A percentile compares a stretch with the other conserved stretches of the same genome.
These are phyloP conservation scores for Eidolon helvum DNA, from an alignment of 2,113 vertebrate species.

Conservation along the genomic window DNA sequence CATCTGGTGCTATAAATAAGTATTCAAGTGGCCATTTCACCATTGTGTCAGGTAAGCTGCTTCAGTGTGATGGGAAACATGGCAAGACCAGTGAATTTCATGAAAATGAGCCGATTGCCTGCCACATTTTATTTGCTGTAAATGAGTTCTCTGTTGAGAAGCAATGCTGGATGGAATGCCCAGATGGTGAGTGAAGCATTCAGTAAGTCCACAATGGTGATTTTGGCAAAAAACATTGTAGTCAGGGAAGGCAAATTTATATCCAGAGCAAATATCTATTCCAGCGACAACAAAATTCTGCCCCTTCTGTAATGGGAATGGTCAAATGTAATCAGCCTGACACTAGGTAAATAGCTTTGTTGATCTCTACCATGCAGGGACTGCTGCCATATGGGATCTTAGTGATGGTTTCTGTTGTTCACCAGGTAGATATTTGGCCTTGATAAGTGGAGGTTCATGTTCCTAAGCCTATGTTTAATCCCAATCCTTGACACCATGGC, in stretches of 20 bases:
- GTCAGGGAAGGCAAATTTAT: not conserved
- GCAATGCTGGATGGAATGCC: slow-evolving; percentile 50
- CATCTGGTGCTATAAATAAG: slow-evolving; percentile 40
- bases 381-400: not conserved
- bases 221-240: slow-evolving; percentile 8
- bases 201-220: not conserved
- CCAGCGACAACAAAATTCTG: not conserved
- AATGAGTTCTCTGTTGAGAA: slow-evolving; percentile 64
- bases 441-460: not conserved
- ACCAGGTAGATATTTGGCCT: not conserved
- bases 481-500: not conserved
- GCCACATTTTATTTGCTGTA: slow-evolving; percentile 58
- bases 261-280: not conserved
- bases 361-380: not conserved
- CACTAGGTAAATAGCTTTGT: not conserved
- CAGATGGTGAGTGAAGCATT: slow-evolving; percentile 52
- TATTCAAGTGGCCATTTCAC: slow-evolving; percentile 18
- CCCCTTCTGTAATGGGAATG: not conserved
- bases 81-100: slow-evolving; percentile 38
- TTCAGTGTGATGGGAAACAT: slow-evolving; percentile 36
- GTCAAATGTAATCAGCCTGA: not conserved
- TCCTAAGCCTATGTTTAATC: not conserved
- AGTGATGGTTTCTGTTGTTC: not conserved
- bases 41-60: slow-evolving; percentile 52
- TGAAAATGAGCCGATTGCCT: slow-evolving; percentile 10